Evolutionary conservation across 1,140 invertebrate genomes (phyloP).

Genomic region (Drosophila tsacasi): DNA sequence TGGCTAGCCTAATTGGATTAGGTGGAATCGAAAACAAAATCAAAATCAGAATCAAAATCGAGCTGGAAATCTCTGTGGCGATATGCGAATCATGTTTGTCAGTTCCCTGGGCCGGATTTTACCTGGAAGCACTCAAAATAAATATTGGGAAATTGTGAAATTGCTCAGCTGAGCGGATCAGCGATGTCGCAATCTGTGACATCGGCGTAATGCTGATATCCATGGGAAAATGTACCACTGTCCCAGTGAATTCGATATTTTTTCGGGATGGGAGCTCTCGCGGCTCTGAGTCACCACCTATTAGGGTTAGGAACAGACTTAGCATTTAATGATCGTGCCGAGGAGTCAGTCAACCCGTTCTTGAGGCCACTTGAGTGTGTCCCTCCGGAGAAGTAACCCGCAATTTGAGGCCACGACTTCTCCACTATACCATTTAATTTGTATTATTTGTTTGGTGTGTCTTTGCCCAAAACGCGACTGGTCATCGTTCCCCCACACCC

Average conservation of each 20-base stretch:
- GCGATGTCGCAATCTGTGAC: constrained; percentile 72
- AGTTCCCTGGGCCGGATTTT: constrained; percentile 51
- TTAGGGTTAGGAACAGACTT: constrained; percentile 40
- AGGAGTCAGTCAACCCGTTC: constrained; percentile 35
- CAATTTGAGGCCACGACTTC: constrained; percentile 63
- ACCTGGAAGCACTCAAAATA: constrained; percentile 58
- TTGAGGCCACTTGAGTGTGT: constrained; percentile 74
- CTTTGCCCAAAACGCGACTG: constrained; percentile 39
- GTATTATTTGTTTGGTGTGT: constrained; percentile 47
- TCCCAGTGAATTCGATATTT: constrained; percentile 44
- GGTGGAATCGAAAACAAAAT: constrained; percentile 76
- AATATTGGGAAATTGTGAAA: constrained; percentile 71
- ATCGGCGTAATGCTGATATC: constrained; percentile 74
- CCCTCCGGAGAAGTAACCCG: constrained; percentile 67
- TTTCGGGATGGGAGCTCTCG: constrained; percentile 15
- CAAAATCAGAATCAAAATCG: constrained; percentile 55
- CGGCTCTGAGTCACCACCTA: constrained; percentile 37
- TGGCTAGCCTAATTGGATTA: constrained; percentile 80
- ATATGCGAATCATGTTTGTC: constrained; percentile 74
- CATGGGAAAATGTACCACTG: constrained; percentile 65
- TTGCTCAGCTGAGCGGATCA: constrained; percentile 74
- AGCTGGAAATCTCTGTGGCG: constrained; percentile 21
- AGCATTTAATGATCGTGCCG: constrained; percentile 37
- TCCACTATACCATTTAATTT: constrained; percentile 61
- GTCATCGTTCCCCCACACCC: constrained; percentile 17